Base-by-base conservation (phyloP, 1,140 invertebrate species). In the Aphelenchoides fujianensis region DNA sequence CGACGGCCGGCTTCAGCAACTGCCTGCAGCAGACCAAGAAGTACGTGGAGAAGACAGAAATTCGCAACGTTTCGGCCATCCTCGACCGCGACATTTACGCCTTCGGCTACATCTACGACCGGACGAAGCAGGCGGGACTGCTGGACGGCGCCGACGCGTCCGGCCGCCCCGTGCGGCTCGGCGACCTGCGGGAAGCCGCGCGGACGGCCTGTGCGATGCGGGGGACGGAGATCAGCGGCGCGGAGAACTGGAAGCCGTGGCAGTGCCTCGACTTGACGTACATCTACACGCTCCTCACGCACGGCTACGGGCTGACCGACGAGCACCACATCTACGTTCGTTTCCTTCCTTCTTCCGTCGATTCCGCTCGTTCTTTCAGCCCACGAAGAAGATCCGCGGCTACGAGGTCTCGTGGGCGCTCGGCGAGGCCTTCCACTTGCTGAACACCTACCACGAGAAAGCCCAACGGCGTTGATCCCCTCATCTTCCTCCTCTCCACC, bases 361-460 rank as follows among this genome's bases (percentile, higher is more conserved):
- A n/a, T n/a, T n/a, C n/a, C n/a, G n/a, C n/a, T n/a, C n/a, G n/a
- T n/a, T 61, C 27, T 82, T 88, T 70, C 86, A 92, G 92, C 83
- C 95, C 32, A 90, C 90, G 73, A 95, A 94, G 84, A 92, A 92
- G 85, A 91, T 95, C 67, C 89, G 91, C 80, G 91, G 90, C 0
- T 92, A 94, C 82, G 93, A 95, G 87, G 89, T 93, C 37, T 93
- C 92, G 71, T 96, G 93, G 93, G 92, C 92, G 5, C 85, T 95
- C 3, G 93, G 93, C 57, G 89, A 92, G 55, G 92, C 92, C 12
- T 94, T 85, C 63, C 82, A 84, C 64, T 66, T 86, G 12, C 69
- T 87, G 9, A 84, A 86, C 76, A 69, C 79, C 7, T 83, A 80
- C 62, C 80, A 82, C 59, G n/a, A n/a, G n/a, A n/a, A n/a, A n/a